These are phyloP conservation scores for Agrotis puta DNA, from an alignment of 2,888 invertebrate species.

Conservation along the genomic window DNA sequence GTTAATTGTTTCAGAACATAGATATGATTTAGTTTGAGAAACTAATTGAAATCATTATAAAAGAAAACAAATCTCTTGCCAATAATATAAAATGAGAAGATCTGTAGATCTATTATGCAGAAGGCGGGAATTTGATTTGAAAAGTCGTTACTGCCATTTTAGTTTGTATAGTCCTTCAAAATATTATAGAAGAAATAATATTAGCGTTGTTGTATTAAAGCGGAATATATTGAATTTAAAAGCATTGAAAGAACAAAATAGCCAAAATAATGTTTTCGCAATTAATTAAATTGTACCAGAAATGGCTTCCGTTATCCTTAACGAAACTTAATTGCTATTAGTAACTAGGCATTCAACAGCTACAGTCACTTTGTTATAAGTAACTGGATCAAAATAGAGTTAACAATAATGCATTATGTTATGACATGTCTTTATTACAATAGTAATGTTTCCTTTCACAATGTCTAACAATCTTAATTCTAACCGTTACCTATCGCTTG, in stretches of 20 bases:
- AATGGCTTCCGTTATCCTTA: slow-evolving; percentile 43
- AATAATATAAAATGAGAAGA: not conserved
- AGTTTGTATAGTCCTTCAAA: not conserved
- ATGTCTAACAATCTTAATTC: slow-evolving; percentile 59
- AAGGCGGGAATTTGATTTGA: not conserved
- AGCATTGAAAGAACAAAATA: slow-evolving; percentile 3
- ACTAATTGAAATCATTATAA: not conserved
- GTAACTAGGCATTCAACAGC: slow-evolving; percentile 20
- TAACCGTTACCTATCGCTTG: slow-evolving; percentile 40
- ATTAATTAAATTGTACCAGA: slow-evolving; percentile 9
- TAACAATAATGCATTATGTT: slow-evolving; percentile 57
- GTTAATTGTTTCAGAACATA: not conserved
- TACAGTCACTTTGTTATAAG: slow-evolving; percentile 35
- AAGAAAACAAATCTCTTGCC: not conserved
- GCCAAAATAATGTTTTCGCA: slow-evolving; percentile 9
- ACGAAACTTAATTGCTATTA: slow-evolving; percentile 32
- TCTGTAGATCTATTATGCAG: not conserved
- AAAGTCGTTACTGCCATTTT: not conserved
- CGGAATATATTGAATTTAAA: not conserved
- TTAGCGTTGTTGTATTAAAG: not conserved
- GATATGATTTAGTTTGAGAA: not conserved
- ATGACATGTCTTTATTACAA: slow-evolving; percentile 53
- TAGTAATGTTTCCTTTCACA: slow-evolving; percentile 61
- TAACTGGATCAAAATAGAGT: slow-evolving; percentile 61
- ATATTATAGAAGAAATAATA: not conserved